A percentile compares a stretch with the other conserved stretches of the same genome.
These are phyloP conservation scores for Potamarius usumacintae DNA, from an alignment of 2,113 vertebrate genomes.

Conservation along the genomic window DNA sequence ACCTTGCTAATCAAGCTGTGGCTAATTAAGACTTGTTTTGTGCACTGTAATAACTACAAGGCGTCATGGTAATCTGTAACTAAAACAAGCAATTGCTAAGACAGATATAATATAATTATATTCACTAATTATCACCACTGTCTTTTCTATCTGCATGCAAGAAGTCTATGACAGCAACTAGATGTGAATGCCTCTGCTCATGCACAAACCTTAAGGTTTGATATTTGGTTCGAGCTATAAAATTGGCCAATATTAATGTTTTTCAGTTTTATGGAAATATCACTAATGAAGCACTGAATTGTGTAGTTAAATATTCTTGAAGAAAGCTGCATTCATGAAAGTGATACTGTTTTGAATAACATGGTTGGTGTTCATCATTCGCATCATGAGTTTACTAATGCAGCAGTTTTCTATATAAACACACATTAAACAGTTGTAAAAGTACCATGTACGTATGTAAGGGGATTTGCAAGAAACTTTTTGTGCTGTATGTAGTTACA, in stretches of 20 bases:
- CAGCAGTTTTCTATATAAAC: background rate
- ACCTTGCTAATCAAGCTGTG: conserved; percentile 62
- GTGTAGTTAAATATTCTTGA: background rate
- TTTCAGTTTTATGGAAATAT: background rate
- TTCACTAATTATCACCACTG: conserved; percentile 51
- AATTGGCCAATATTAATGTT: background rate
- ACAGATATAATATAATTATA: conserved; percentile 53
- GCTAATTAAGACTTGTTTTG: conserved; percentile 64
- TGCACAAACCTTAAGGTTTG: background rate
- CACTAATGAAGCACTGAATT: background rate
- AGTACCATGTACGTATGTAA: background rate
- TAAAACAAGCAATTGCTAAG: conserved; percentile 48
- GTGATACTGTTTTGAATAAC: background rate
- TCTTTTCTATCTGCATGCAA: conserved; percentile 5
- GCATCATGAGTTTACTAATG: background rate
- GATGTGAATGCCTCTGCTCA: conserved; percentile 13
- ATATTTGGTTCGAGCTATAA: background rate
- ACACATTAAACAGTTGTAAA: background rate
- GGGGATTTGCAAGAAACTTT: background rate
- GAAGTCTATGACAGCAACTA: background rate
- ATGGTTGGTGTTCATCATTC: background rate
- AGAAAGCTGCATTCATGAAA: background rate
- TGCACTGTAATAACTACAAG: conserved; percentile 67
- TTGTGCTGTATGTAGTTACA: background rate
- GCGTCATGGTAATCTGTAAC: conserved; percentile 53